These are phyloP conservation scores for Ochotona curzoniae DNA, from an alignment of 2,113 vertebrate species.

Conservation along the genomic window DNA sequence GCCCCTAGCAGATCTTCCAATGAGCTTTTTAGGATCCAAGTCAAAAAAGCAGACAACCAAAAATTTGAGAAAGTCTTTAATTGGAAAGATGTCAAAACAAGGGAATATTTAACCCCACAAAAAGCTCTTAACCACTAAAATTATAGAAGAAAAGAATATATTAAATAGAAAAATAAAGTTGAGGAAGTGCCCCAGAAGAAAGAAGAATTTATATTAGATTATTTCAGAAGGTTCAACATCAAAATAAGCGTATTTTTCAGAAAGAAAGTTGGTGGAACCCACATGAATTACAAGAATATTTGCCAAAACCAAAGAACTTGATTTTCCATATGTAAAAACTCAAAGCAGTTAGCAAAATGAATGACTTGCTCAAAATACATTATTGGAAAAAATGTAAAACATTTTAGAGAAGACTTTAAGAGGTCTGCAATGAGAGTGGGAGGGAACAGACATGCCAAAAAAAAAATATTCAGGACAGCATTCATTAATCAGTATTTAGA, in stretches of 20 bases:
- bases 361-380: background rate
- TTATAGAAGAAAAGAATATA: background rate
- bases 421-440: background rate
- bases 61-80: conserved; percentile 58
- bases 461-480: background rate
- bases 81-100: conserved; percentile 50
- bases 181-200: conserved; percentile 38
- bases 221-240: conserved; percentile 28
- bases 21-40: background rate
- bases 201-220: conserved; percentile 24
- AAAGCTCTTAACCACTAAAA: conserved; percentile 26
- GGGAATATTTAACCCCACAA: background rate
- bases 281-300: conserved; percentile 37
- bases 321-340: conserved; percentile 14
- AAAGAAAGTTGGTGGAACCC: background rate
- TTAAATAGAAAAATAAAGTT: conserved; percentile 40
- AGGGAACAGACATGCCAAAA: background rate
- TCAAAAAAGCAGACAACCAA: conserved; percentile 52
- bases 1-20: background rate
- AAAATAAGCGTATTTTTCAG: conserved; percentile 27
- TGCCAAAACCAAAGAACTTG: conserved; percentile 20
- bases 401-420: background rate
- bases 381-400: background rate
- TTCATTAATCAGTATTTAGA: conserved; percentile 39
- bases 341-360: background rate